Evolutionary conservation across 1,140 invertebrate species (phyloP), one percentile per base, ranked within the genome.

Genomic region (Neoseiulus cucumeris): DNA sequence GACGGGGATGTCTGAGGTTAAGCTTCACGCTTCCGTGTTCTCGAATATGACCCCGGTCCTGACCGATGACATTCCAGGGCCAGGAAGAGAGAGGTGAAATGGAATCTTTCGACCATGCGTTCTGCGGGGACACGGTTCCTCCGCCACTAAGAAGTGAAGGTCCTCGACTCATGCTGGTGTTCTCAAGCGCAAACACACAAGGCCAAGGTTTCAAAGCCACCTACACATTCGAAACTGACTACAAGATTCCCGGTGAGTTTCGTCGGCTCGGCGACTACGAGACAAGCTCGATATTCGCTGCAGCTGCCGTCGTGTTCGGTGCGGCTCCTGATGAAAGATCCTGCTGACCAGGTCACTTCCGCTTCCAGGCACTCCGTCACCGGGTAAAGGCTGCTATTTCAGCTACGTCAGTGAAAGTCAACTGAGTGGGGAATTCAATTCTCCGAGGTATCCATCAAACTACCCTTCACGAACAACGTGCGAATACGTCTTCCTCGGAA

Each of bases 401-500:
- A 87, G 86, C 0, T 97, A 95, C 77, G 81, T 83, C 65, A 93
- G 89, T 75, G 83, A 82, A 67, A 86, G 84, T 44, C 81, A 83
- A 69, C 91, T 91, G 74, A 81, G 82, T 64, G 92, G 92, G 18
- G 86, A 89, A 70, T 90, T 96, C 74, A 96, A 96, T 76, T 94
- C 91, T 18, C 93, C 93, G 12, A 82, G 91, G 44, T 90, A 94
- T 81, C 92, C 92, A 71, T 86, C 87, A 72, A 92, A 91, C 78
- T 96, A 96, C 80, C 91, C 91, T 59, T 89, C 87, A 71, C 85
- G 86, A 72, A 90, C 86, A 30, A 89, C 88, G 78, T 97, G 93
- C 80, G 88, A 86, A 45, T 97, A 92, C 78, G 81, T 85, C 70
- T 91, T 96, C 76, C 66, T 72, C 44, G 84, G 86, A 59, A 84